Percentiles rank a stretch among this genome's conserved stretches.
Evolutionary conservation across 2,888 invertebrate genomes (phyloP).

Genomic region (Lamellibrachia columna): DNA sequence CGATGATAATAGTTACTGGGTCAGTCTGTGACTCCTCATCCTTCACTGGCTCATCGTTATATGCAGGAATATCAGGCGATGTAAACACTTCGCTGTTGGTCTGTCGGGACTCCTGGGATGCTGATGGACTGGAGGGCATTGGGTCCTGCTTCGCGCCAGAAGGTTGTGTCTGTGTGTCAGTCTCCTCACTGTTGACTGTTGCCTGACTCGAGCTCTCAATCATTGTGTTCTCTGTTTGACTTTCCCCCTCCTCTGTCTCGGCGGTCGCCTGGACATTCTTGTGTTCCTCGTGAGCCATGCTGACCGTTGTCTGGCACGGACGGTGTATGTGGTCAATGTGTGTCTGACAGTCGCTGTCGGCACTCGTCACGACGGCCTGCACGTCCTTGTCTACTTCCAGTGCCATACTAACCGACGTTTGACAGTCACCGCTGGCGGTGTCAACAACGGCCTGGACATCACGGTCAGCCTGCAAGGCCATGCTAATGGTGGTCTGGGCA

Average conservation of each 20-base stretch:
- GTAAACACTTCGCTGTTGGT: conserved; percentile 1
- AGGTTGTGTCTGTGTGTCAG: neutral
- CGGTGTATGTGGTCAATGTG: conserved; percentile 22
- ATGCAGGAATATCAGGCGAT: neutral
- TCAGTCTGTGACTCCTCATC: conserved; percentile 41
- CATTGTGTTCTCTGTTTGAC: neutral
- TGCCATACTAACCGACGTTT: conserved; percentile 29
- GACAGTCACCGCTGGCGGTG: neutral
- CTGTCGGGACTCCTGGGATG: neutral
- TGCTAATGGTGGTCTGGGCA: conserved; percentile 21
- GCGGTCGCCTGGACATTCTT: neutral
- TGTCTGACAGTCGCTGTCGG: conserved; percentile 28
- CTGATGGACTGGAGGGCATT: neutral
- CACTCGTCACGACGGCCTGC: conserved; percentile 18
- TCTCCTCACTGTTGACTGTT: neutral
- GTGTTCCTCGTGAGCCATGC: conserved; percentile 22
- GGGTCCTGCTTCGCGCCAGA: neutral
- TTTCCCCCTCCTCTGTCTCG: neutral
- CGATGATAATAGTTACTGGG: conserved; percentile 47
- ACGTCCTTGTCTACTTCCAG: conserved; percentile 25
- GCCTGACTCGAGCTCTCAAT: neutral
- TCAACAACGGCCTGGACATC: conserved; percentile 23
- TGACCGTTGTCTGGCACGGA: conserved; percentile 17
- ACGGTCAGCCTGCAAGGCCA: conserved; percentile 24
- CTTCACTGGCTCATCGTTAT: neutral